Percentiles rank a stretch among this genome's conserved stretches.
Conservation (phyloP, 1,140 invertebrate species). For the Agraylea sexmaculata region DNA sequence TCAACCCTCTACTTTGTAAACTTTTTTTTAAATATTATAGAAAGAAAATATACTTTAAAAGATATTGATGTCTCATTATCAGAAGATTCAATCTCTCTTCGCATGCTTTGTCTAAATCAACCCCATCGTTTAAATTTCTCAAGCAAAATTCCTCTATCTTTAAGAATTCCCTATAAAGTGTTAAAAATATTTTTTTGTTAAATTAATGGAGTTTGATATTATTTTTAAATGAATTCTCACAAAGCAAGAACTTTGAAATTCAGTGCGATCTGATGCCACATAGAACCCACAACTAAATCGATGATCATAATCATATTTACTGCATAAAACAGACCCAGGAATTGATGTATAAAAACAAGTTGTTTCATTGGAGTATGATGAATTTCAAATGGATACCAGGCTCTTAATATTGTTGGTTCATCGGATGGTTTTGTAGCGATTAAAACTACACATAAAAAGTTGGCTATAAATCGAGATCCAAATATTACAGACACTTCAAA, state of each 20-base stretch:
- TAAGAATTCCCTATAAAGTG: no score
- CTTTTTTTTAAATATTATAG: background rate
- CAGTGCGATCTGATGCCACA: slow-evolving; percentile 15
- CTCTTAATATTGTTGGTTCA: slow-evolving; percentile 9
- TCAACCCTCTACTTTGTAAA: no score
- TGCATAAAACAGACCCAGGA: slow-evolving; percentile 3
- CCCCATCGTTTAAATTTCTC: background rate
- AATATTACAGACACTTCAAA: slow-evolving; percentile 3
- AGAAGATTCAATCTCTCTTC: slow-evolving; percentile 6
- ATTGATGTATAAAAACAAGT: slow-evolving; percentile 9
- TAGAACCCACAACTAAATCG: slow-evolving; percentile 4
- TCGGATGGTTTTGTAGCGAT: slow-evolving; percentile 5
- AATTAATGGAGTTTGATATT: no score
- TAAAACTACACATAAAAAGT: slow-evolving; percentile 6
- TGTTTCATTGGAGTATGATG: background rate
- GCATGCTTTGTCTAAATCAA: background rate
- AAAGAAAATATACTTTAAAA: slow-evolving; percentile 3
- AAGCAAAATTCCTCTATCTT: background rate
- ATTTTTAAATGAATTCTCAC: no score
- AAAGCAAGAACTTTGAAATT: slow-evolving; percentile 15
- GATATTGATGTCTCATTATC: slow-evolving; percentile 14
- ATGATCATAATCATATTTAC: slow-evolving; percentile 7
- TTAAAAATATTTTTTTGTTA: no score
- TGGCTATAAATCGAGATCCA: slow-evolving; percentile 8
- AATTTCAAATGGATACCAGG: slow-evolving; percentile 11